A percentile compares a stretch with the other conserved stretches of the same genome.
Evolutionary conservation across 2,113 vertebrate genomes (phyloP).

Genomic region (Gavialis gangeticus): DNA sequence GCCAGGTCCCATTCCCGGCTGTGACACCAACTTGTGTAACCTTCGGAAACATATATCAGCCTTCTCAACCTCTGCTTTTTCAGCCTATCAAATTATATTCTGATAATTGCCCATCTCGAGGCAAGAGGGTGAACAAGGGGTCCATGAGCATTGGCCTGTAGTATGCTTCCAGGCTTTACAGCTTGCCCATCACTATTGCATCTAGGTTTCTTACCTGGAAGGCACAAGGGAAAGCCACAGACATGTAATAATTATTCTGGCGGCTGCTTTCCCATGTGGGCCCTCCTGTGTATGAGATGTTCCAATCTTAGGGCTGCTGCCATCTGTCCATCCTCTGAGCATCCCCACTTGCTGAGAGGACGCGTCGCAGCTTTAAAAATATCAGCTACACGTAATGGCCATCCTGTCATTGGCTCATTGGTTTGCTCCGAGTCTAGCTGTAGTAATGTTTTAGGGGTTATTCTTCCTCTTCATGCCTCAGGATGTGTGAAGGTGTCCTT

Average conservation of each 20-base stretch:
- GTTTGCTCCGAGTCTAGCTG: rapidly evolving
- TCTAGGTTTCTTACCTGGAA: background rate
- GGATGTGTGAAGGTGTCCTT: background rate
- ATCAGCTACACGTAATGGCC: background rate
- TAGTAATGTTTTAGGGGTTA: background rate
- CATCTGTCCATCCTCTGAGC: background rate
- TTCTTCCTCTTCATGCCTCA: background rate
- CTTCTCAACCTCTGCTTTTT: background rate
- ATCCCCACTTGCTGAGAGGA: background rate
- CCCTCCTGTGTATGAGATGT: background rate
- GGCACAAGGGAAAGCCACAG: background rate
- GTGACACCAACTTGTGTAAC: too few species aligned
- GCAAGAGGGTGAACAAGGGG: background rate
- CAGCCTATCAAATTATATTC: background rate
- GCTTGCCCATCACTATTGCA: background rate
- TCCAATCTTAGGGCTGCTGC: background rate
- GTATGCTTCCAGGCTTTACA: background rate
- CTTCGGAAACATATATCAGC: background rate
- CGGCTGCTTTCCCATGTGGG: background rate
- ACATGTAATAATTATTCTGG: background rate
- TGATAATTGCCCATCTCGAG: background rate
- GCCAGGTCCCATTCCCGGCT: background rate
- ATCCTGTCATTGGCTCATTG: background rate
- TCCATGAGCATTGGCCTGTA: background rate
- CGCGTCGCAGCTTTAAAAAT: background rate